These are phyloP conservation scores for Atta cephalotes DNA, from an alignment of 1,140 invertebrate species.

Conservation along the genomic window DNA sequence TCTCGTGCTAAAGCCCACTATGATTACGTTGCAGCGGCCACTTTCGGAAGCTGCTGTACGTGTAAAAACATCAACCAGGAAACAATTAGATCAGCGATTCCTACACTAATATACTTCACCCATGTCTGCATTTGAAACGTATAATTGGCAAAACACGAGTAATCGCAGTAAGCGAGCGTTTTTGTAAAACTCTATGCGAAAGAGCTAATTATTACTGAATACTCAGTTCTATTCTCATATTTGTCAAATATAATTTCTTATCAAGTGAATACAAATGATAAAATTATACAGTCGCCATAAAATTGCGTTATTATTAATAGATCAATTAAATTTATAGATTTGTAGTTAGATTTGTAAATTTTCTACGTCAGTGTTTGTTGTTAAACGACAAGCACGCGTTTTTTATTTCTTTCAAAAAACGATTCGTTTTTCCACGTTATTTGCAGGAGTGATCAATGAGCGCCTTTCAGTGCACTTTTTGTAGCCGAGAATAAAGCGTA, in stretches of 20 bases:
- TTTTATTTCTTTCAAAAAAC: conserved; percentile 11
- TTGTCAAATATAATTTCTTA: background rate
- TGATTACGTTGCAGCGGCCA: conserved; percentile 55
- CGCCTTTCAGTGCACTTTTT: background rate
- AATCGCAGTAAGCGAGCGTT: background rate
- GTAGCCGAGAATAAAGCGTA: background rate
- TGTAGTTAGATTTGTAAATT: background rate
- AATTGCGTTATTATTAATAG: background rate
- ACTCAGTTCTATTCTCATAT: background rate
- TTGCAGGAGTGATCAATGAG: background rate
- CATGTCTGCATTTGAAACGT: background rate
- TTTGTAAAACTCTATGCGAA: background rate
- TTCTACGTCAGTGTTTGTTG: background rate
- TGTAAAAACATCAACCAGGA: conserved; percentile 36
- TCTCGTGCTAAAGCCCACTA: background rate
- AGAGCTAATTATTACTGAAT: conserved; percentile 29
- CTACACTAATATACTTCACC: conserved; percentile 31
- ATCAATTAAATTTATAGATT: conserved; percentile 21
- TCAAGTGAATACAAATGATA: background rate
- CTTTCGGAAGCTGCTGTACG: conserved; percentile 45
- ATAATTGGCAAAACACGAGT: conserved; percentile 48
- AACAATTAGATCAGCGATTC: conserved; percentile 58
- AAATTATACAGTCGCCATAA: background rate
- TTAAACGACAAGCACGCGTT: background rate
- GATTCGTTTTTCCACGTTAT: conserved; percentile 1